A percentile compares a stretch with the other conserved stretches of the same genome.
Conservation (phyloP, 2,113 vertebrate species). For the Gnathonemus echidnorhynchus region DNA sequence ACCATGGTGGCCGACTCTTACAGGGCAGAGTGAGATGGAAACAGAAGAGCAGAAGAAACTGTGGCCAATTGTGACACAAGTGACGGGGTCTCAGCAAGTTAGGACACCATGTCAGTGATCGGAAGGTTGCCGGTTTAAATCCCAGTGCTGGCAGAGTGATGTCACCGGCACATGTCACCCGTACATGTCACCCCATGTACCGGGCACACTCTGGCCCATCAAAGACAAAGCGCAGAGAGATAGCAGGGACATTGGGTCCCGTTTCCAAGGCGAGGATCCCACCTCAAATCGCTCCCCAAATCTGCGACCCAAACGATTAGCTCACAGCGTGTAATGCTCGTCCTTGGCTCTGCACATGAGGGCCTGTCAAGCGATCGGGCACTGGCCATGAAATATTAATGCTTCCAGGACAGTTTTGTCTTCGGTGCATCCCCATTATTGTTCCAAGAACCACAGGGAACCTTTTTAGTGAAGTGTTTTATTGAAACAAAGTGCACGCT, state of each 20-base stretch:
- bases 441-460: conserved; percentile 33
- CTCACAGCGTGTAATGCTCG: background rate
- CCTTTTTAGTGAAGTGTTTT: conserved; percentile 34
- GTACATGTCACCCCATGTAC: background rate
- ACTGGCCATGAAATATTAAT: conserved; percentile 27
- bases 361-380: background rate
- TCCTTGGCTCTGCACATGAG: background rate
- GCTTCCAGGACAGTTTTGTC: conserved; percentile 43
- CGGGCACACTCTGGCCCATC: background rate
- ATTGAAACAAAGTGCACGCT: conserved; percentile 27
- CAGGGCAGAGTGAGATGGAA: too few species aligned
- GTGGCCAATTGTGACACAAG: too few species aligned
- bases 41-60: too few species aligned
- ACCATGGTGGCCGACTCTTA: too few species aligned
- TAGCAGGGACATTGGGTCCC: background rate
- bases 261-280: background rate
- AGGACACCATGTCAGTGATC: too few species aligned
- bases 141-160: too few species aligned
- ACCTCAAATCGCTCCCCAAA: background rate
- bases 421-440: conserved; percentile 34
- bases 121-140: too few species aligned
- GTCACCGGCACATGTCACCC: too few species aligned
- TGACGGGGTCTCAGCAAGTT: too few species aligned
- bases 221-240: background rate
- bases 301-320: background rate